Conservation (phyloP, 2,113 vertebrate genomes). For the Axis porcinus region DNA sequence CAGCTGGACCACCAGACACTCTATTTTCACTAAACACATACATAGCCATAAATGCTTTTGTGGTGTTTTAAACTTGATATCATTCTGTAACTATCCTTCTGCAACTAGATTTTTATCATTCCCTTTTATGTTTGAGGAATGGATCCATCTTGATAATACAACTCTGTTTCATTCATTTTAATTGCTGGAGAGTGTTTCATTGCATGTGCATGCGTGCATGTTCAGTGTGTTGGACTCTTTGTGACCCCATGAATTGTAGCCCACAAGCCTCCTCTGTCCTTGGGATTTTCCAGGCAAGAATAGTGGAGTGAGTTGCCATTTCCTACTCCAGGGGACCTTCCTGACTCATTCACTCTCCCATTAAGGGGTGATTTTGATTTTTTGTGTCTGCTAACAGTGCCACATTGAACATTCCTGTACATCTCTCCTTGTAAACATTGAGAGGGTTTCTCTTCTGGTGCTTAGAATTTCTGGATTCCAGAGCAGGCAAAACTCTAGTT, state of each 20-base stretch:
- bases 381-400: not conserved
- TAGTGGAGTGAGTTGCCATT: not conserved
- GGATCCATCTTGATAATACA: not conserved
- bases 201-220: not conserved
- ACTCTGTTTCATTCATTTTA: not conserved
- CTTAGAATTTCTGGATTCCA: not conserved
- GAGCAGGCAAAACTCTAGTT: not conserved
- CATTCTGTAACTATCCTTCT: not conserved
- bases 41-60: not conserved
- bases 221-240: not conserved
- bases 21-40: not conserved
- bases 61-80: not conserved
- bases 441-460: not conserved
- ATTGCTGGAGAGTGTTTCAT: not conserved
- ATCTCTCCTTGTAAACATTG: not conserved
- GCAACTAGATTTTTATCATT: constrained; percentile 23
- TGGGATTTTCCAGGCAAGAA: not conserved
- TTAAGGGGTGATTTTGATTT: not conserved
- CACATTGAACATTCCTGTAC: not conserved
- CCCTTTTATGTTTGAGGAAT: not conserved
- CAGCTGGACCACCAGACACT: not conserved
- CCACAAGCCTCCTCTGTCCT: not conserved
- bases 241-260: not conserved
- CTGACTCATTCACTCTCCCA: not conserved
- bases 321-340: not conserved